These are phyloP conservation scores for Clarias platycephalus DNA, from an alignment of 2,797 vertebrate genomes.

Conservation along the genomic window DNA sequence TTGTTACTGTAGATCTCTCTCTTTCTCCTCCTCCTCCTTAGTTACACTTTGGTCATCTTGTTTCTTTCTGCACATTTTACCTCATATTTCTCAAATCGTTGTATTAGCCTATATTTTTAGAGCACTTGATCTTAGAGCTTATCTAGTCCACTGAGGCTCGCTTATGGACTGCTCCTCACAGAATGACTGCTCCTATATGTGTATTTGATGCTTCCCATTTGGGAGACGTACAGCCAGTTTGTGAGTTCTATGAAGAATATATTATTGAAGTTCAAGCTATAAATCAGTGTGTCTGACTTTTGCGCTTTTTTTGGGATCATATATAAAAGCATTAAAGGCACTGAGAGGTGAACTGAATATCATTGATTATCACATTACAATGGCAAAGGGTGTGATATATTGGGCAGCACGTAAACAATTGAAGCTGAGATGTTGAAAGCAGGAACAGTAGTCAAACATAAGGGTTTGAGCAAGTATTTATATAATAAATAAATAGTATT, in stretches of 20 bases:
- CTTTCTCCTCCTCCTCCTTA: slow-evolving; percentile 11
- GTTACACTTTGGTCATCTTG: background rate
- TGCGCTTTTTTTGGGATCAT: background rate
- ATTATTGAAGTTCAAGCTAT: slow-evolving; percentile 10
- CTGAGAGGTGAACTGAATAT: too few relatives aligned
- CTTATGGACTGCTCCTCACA: slow-evolving; percentile 6
- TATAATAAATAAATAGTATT: too few relatives aligned
- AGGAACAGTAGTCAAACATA: too few relatives aligned
- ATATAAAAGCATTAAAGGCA: background rate
- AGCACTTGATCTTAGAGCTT: slow-evolving; percentile 23
- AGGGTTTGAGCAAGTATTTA: too few relatives aligned
- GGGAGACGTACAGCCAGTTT: slow-evolving; percentile 4
- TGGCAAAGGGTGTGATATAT: too few relatives aligned
- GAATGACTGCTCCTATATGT: slow-evolving; percentile 47
- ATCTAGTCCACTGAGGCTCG: slow-evolving; percentile 41
- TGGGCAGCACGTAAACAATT: too few relatives aligned
- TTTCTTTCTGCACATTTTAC: slow-evolving; percentile 5
- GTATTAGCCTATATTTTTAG: slow-evolving; percentile 11
- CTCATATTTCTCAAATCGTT: background rate
- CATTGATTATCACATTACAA: too few relatives aligned
- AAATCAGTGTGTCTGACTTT: background rate
- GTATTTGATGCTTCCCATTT: slow-evolving; percentile 44
- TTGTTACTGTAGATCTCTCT: slow-evolving; percentile 80
- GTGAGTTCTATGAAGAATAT: slow-evolving; percentile 5
- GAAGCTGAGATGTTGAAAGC: too few relatives aligned